Evolutionary conservation across 2,797 vertebrate species (phyloP).

Genomic region (Sternarchorhynchus goeldii): DNA sequence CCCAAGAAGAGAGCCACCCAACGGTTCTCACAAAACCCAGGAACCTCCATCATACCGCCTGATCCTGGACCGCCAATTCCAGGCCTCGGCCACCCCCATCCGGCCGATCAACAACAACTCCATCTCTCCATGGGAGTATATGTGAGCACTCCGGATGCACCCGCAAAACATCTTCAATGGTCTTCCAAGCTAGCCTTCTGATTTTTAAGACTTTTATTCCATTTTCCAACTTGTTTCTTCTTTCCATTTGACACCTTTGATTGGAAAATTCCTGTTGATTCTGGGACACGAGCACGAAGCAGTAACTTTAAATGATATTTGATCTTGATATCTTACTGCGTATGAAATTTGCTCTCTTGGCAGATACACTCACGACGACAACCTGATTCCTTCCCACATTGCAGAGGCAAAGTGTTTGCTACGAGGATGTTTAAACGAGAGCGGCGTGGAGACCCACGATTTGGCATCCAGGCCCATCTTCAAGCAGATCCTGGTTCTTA

Average conservation of each 20-base stretch:
- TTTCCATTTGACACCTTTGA: too few relatives aligned
- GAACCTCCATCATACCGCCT: constrained; percentile 42
- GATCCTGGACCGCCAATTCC: constrained; percentile 54
- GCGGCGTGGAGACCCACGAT: constrained; percentile 60
- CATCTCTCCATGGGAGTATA: constrained; percentile 76
- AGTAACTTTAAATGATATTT: too few relatives aligned
- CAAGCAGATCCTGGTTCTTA: constrained; percentile 71
- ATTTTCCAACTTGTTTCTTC: too few relatives aligned
- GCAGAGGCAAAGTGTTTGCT: constrained; percentile 67
- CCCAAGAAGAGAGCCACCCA: neutral
- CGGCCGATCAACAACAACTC: constrained; percentile 66
- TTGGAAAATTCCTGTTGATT: too few relatives aligned
- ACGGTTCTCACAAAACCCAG: constrained; percentile 1
- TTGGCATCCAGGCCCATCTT: constrained; percentile 71
- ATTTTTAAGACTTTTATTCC: too few relatives aligned
- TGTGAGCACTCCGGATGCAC: constrained; percentile 58
- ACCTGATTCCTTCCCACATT: constrained; percentile 56
- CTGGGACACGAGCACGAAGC: too few relatives aligned
- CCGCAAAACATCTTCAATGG: too few relatives aligned
- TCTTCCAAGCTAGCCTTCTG: too few relatives aligned
- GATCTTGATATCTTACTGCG: constrained; percentile 7
- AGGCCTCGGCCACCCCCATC: neutral
- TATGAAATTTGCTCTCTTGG: neutral
- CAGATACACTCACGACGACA: constrained; percentile 60
- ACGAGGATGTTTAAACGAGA: constrained; percentile 63